Percentiles rank a stretch among this genome's conserved stretches.
Conservation (phyloP, 2,888 invertebrate species). For the Campoletis raptor region DNA sequence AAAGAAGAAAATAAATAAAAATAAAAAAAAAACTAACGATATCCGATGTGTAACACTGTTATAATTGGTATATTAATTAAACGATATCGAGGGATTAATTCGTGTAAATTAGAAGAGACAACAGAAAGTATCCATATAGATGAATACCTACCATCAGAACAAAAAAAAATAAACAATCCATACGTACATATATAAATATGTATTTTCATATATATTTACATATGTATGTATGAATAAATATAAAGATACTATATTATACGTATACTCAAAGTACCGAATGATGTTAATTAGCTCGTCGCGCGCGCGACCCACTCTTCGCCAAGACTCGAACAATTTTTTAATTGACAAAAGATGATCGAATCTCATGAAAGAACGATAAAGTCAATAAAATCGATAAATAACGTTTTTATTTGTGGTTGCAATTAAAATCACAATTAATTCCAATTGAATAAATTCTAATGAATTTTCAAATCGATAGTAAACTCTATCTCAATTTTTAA, state of each 20-base stretch:
- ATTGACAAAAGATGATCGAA: not conserved
- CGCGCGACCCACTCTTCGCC: constrained; percentile 68
- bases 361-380: not conserved
- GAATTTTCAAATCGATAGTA: not conserved
- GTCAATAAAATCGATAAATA: not conserved
- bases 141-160: constrained; percentile 77
- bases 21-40: constrained; percentile 70
- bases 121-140: constrained; percentile 83
- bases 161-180: constrained; percentile 65
- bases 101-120: constrained; percentile 82
- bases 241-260: constrained; percentile 70
- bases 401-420: not conserved
- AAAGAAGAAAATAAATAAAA: constrained; percentile 37
- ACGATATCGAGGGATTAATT: constrained; percentile 78
- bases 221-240: constrained; percentile 17
- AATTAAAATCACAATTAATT: not conserved
- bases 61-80: constrained; percentile 75
- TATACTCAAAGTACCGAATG: constrained; percentile 69
- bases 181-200: constrained; percentile 60
- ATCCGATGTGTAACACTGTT: constrained; percentile 78
- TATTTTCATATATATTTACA: constrained; percentile 44
- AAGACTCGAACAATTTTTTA: constrained; percentile 38
- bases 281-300: constrained; percentile 72
- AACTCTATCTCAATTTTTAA: not conserved
- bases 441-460: not conserved